Evolutionary conservation across 2,113 vertebrate species (phyloP).

Genomic region (Oryzias javanicus): DNA sequence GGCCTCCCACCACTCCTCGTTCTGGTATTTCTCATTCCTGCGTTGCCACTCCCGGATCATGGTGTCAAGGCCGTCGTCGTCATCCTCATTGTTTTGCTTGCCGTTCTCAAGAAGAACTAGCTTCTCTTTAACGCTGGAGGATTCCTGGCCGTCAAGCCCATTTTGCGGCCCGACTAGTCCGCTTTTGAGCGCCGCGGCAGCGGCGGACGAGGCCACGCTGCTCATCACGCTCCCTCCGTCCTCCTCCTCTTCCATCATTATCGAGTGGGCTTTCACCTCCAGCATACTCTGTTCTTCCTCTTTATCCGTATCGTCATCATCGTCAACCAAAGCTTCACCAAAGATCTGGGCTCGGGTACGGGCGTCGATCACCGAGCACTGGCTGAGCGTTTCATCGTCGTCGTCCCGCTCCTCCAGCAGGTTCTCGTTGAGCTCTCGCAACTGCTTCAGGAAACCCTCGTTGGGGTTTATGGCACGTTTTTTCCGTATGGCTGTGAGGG

Average conservation of each 20-base stretch:
- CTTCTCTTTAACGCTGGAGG: conserved; percentile 54
- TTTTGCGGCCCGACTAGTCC: conserved; percentile 71
- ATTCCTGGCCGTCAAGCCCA: conserved; percentile 27
- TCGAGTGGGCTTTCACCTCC: conserved; percentile 61
- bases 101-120: conserved; percentile 27
- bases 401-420: conserved; percentile 87
- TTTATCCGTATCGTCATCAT: conserved; percentile 33
- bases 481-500: conserved; percentile 85
- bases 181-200: conserved; percentile 72
- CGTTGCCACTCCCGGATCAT: conserved; percentile 88
- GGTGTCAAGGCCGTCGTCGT: conserved; percentile 69
- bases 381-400: conserved; percentile 75
- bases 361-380: conserved; percentile 78
- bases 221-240: conserved; percentile 81
- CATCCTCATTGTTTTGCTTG: conserved; percentile 48
- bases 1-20: conserved; percentile 72
- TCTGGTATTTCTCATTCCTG: conserved; percentile 87
- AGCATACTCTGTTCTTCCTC: conserved; percentile 65
- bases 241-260: conserved; percentile 84
- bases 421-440: conserved; percentile 89
- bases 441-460: conserved; percentile 92
- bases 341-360: conserved; percentile 63
- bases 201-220: conserved; percentile 79
- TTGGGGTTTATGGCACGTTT: conserved; percentile 92
- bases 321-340: conserved; percentile 26